Percentiles rank a stretch among this genome's conserved stretches.
These are phyloP conservation scores for Acanthosepion pharaonis DNA, from an alignment of 2,888 invertebrate genomes.

Conservation along the genomic window DNA sequence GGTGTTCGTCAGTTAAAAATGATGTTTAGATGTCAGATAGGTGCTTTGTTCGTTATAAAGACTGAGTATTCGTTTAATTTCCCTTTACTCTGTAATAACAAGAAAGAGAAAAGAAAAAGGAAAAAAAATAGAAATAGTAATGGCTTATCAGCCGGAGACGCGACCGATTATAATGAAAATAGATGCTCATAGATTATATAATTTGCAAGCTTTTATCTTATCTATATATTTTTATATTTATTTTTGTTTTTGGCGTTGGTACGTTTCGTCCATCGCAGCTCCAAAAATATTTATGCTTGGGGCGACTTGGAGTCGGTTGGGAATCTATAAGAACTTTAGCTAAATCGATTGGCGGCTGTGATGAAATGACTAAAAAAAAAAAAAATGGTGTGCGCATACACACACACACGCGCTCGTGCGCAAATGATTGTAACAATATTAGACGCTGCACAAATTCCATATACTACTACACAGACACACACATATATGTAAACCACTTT, in stretches of 20 bases:
- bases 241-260: background rate
- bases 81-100: too few species aligned
- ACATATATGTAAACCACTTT: background rate
- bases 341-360: background rate
- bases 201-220: background rate
- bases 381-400: background rate
- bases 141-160: background rate
- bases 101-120: too few species aligned
- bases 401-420: background rate
- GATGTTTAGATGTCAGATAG: too few species aligned
- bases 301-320: background rate
- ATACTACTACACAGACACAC: background rate
- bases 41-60: too few species aligned
- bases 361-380: background rate
- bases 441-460: background rate
- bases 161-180: background rate
- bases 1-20: too few species aligned
- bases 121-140: background rate
- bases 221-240: background rate
- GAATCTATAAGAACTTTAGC: background rate
- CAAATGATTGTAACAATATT: background rate
- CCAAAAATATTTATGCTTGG: background rate
- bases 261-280: background rate
- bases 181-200: background rate
- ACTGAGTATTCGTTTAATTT: too few species aligned